These are phyloP conservation scores for Diplazon laetatorius DNA, from an alignment of 2,888 invertebrate genomes.

Conservation along the genomic window DNA sequence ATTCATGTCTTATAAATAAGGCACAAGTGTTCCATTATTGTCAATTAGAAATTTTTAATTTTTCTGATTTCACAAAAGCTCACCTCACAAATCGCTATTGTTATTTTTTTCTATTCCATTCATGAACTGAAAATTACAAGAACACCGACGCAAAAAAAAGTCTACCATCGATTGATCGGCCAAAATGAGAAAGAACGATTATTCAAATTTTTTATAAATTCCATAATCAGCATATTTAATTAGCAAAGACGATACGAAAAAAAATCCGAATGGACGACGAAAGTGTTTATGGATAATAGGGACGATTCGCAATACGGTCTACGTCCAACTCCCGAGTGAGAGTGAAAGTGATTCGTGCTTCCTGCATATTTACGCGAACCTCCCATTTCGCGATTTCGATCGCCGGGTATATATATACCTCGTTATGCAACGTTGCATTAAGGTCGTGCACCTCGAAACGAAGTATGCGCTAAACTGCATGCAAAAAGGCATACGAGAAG, in stretches of 20 bases:
- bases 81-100: not conserved
- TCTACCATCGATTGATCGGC: not conserved
- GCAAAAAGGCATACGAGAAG: conserved; percentile 13
- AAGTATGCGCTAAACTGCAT: not conserved
- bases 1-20: too few species aligned
- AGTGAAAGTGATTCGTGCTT: conserved; percentile 78
- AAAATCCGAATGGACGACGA: conserved; percentile 30
- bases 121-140: too few species aligned
- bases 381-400: conserved; percentile 61
- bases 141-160: too few species aligned
- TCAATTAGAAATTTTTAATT: too few species aligned
- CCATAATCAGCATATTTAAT: not conserved
- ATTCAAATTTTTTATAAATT: not conserved
- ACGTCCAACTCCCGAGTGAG: conserved; percentile 33
- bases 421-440: conserved; percentile 71
- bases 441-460: conserved; percentile 61
- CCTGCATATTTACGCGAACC: conserved; percentile 66
- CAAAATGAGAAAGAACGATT: not conserved
- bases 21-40: too few species aligned
- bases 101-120: not conserved
- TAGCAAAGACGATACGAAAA: not conserved
- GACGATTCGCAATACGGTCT: conserved; percentile 25
- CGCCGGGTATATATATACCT: conserved; percentile 46
- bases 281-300: conserved; percentile 44
- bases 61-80: too few species aligned